These are phyloP conservation scores for Theocolax elegans DNA, from an alignment of 1,140 invertebrate genomes.

Conservation along the genomic window DNA sequence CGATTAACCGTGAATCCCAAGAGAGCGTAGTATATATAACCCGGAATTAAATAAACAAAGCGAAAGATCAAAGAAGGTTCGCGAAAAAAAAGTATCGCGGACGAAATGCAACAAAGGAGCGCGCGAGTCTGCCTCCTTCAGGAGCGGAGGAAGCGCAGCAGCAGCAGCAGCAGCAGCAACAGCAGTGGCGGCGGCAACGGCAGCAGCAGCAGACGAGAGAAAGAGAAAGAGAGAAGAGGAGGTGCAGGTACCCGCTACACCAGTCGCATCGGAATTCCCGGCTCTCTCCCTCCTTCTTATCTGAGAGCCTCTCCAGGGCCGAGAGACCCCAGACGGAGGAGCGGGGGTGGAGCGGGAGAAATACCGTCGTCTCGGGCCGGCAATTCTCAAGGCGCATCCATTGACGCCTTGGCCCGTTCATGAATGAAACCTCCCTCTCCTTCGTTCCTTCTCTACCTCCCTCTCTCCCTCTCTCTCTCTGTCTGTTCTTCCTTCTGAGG, in stretches of 20 bases:
- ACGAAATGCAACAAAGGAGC: too few species aligned
- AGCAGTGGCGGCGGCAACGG: background rate
- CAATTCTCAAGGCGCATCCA: constrained; percentile 57
- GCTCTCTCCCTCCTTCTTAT: constrained; percentile 19
- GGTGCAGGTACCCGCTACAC: constrained; percentile 23
- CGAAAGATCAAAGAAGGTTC: too few species aligned
- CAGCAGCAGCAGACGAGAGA: background rate
- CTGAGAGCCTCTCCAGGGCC: constrained; percentile 13
- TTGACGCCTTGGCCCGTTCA: constrained; percentile 60
- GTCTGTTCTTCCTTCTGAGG: too few species aligned
- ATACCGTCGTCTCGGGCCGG: constrained; percentile 12
- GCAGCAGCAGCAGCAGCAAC: background rate
- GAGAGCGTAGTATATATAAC: too few species aligned
- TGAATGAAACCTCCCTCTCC: constrained; percentile 55
- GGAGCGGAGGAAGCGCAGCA: too few species aligned
- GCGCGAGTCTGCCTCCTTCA: too few species aligned
- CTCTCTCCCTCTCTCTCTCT: constrained; percentile 12
- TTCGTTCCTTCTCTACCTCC: background rate
- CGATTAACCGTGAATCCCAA: too few species aligned
- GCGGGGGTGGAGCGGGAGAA: constrained; percentile 15
- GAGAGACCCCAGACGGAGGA: background rate
- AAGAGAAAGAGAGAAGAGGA: background rate
- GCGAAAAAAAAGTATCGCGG: too few species aligned
- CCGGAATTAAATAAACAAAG: too few species aligned
- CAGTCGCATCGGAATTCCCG: constrained; percentile 32